Conservation (phyloP, 2,113 vertebrate genomes). For the Vimba vimba region DNA sequence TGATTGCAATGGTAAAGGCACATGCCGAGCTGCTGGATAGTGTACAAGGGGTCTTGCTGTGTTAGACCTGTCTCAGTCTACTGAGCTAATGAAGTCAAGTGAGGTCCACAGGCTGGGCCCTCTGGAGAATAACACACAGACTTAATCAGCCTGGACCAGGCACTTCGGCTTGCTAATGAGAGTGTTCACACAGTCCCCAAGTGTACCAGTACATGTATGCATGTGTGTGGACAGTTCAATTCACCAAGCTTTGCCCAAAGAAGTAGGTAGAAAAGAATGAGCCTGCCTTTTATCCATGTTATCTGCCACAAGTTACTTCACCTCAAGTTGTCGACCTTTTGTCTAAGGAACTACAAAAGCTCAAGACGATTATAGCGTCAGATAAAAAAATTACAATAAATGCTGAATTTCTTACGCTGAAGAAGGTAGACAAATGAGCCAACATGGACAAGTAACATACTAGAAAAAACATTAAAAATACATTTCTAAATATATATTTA, state of each 20-base stretch:
- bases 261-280: constrained; percentile 12
- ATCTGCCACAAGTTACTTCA: not conserved
- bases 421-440: not conserved
- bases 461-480: not conserved
- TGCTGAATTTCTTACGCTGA: not conserved
- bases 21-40: constrained; percentile 6
- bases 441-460: not conserved
- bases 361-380: not conserved
- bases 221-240: constrained; percentile 38
- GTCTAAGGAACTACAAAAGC: constrained; percentile 1
- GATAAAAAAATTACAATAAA: not conserved
- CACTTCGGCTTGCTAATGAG: constrained; percentile 53
- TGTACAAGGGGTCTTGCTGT: constrained; percentile 18
- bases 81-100: constrained; percentile 62
- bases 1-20: not conserved
- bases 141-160: constrained; percentile 58
- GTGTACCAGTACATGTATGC: constrained; percentile 13
- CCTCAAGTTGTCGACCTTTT: constrained; percentile 16
- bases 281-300: not conserved
- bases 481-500: not conserved
- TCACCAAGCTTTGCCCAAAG: constrained; percentile 1
- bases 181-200: constrained; percentile 42
- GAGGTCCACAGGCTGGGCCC: constrained; percentile 49
- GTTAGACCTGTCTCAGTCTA: constrained; percentile 39
- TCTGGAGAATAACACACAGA: constrained; percentile 58